Percentiles rank a stretch among this genome's conserved stretches.
Evolutionary conservation across 2,113 vertebrate species (phyloP).

Genomic region (Sinocyclocheilus maitianheensis): DNA sequence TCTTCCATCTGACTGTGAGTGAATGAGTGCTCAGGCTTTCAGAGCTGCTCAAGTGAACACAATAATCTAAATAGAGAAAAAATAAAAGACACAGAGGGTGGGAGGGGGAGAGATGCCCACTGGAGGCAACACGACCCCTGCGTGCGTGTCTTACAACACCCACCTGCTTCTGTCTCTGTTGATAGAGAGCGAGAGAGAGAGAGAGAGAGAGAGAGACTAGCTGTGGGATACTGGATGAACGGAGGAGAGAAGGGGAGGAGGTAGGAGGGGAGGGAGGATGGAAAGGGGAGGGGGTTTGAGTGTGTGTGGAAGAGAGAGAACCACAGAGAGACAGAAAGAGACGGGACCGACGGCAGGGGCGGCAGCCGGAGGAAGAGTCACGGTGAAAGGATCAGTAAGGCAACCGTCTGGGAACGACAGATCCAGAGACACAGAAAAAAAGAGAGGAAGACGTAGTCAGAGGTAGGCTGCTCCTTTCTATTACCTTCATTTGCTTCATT

Average conservation of each 20-base stretch:
- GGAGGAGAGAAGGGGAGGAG: conserved; percentile 35
- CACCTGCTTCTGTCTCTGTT: conserved; percentile 48
- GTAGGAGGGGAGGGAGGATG: conserved; percentile 30
- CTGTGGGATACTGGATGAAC: neutral
- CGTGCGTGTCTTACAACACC: conserved; percentile 45
- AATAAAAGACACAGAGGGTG: conserved; percentile 2
- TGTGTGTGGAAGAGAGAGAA: conserved; percentile 24
- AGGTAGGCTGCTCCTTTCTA: conserved; percentile 30
- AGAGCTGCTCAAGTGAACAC: conserved; percentile 42
- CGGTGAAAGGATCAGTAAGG: conserved; percentile 54
- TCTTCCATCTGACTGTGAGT: conserved; percentile 22
- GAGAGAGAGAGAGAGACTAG: conserved; percentile 7
- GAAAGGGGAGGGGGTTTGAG: conserved; percentile 22
- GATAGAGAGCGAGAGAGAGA: conserved; percentile 25
- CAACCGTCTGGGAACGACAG: conserved; percentile 27
- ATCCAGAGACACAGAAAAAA: neutral
- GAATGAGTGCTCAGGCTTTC: conserved; percentile 26
- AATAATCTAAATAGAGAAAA: conserved; percentile 35
- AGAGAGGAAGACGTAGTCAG: neutral
- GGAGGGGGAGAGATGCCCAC: conserved; percentile 25
- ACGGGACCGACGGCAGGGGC: conserved; percentile 29
- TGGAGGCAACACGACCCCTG: conserved; percentile 27
- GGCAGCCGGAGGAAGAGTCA: conserved; percentile 46
- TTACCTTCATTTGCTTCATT: neutral
- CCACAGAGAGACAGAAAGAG: conserved; percentile 15